Evolutionary conservation across 2,113 vertebrate species (phyloP).

Genomic region (Chiloscyllium plagiosum): DNA sequence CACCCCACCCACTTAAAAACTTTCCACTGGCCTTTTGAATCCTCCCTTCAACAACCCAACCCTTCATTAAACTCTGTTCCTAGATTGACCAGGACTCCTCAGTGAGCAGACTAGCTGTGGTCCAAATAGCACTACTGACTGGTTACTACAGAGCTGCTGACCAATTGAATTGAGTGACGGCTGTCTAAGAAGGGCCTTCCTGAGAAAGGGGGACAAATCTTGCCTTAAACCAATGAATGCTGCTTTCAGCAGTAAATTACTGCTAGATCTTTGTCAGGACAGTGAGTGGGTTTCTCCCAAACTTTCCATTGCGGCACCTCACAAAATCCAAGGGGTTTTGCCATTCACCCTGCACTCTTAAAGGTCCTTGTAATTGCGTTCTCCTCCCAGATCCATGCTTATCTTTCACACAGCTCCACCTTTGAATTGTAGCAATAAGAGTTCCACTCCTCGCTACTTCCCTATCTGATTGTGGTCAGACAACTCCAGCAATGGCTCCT

Average conservation of each 20-base stretch:
- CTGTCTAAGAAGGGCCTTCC: not conserved
- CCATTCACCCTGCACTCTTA: not conserved
- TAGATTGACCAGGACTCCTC: not conserved
- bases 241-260: not conserved
- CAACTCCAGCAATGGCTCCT: not conserved
- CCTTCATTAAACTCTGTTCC: not conserved
- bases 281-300: not conserved
- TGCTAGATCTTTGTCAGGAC: not conserved
- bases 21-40: not conserved
- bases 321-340: not conserved
- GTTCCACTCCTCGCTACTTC: not conserved
- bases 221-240: not conserved
- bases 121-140: not conserved
- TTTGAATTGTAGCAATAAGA: not conserved
- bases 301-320: not conserved
- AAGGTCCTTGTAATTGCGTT: not conserved
- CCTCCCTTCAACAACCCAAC: not conserved
- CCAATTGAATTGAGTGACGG: not conserved
- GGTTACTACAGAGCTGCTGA: not conserved
- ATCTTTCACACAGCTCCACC: not conserved
- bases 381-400: not conserved
- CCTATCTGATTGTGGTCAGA: not conserved
- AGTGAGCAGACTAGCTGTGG: not conserved
- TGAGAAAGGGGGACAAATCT: not conserved
- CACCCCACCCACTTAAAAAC: not conserved